phyloP scores from a whole-genome alignment of 2,113 vertebrate genomes.

The Electrona antarctica region DNA sequence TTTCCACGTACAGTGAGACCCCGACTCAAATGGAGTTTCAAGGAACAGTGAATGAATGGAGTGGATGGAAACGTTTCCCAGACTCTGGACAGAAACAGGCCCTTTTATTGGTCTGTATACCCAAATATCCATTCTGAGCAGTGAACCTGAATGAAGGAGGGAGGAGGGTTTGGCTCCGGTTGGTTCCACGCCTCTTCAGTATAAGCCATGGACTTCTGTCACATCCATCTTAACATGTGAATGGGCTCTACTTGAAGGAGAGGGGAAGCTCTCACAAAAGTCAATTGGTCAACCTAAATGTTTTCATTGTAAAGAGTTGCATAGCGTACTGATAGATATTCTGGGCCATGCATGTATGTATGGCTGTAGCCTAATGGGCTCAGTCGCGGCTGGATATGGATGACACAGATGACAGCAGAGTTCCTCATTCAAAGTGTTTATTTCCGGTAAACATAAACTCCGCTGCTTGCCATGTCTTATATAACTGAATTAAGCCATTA shows the following conservation, averaged over 20 bases:
- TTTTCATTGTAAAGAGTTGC: background rate
- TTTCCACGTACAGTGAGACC: background rate
- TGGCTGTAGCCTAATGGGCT: no score
- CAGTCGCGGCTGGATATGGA: no score
- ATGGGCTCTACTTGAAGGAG: background rate
- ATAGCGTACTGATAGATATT: no score
- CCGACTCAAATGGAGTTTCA: slow-evolving; percentile 2
- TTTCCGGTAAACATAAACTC: no score
- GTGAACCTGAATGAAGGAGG: background rate
- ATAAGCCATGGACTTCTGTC: background rate
- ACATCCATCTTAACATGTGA: background rate
- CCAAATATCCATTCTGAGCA: background rate
- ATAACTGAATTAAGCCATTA: no score
- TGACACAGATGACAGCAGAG: no score
- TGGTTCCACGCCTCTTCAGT: background rate
- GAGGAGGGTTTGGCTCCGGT: background rate
- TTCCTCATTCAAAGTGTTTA: no score
- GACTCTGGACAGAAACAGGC: background rate
- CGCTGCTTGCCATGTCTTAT: no score
- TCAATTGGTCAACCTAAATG: background rate
- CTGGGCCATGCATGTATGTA: no score
- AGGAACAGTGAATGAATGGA: background rate
- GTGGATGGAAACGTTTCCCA: background rate
- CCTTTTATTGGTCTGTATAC: background rate
- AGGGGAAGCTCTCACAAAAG: background rate